Percentiles rank a stretch among this genome's conserved stretches.
Evolutionary conservation across 2,888 invertebrate species (phyloP).

Genomic region (Idaea straminata): DNA sequence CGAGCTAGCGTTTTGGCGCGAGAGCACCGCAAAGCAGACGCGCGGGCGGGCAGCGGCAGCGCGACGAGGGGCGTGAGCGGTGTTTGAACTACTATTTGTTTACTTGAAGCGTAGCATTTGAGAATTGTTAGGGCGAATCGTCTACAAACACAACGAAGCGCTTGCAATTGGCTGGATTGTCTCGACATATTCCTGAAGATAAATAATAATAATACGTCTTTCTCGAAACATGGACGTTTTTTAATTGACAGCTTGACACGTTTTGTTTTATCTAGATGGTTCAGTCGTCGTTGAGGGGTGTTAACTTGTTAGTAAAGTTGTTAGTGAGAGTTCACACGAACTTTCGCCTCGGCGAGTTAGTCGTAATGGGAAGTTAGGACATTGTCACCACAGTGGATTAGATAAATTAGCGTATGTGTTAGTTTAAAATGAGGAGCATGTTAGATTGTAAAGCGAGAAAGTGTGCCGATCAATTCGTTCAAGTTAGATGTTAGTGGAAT

Average conservation of each 20-base stretch:
- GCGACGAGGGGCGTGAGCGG: conserved; percentile 39
- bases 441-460: conserved; percentile 52
- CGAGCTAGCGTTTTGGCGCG: conserved; percentile 49
- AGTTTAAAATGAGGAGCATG: conserved; percentile 56
- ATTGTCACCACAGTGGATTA: conserved; percentile 66
- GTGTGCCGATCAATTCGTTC: conserved; percentile 49
- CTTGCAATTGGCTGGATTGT: conserved; percentile 69
- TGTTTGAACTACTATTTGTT: conserved; percentile 68
- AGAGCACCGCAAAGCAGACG: conserved; percentile 37
- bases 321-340: conserved; percentile 73
- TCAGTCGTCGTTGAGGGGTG: conserved; percentile 75
- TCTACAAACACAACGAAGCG: conserved; percentile 68
- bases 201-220: conserved; percentile 65
- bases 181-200: conserved; percentile 65
- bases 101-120: conserved; percentile 74
- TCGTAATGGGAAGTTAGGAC: conserved; percentile 64
- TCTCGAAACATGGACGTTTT: conserved; percentile 74
- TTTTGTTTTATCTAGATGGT: conserved; percentile 71
- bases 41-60: conserved; percentile 31
- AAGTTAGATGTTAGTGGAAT: conserved; percentile 73
- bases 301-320: conserved; percentile 76
- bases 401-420: conserved; percentile 63
- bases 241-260: conserved; percentile 68
- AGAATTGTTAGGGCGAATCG: conserved; percentile 75
- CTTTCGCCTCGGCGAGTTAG: conserved; percentile 68